Evolutionary conservation across 2,797 vertebrate genomes (phyloP), one percentile per base, ranked within the genome.

Genomic region (Hippoglossus hippoglossus): DNA sequence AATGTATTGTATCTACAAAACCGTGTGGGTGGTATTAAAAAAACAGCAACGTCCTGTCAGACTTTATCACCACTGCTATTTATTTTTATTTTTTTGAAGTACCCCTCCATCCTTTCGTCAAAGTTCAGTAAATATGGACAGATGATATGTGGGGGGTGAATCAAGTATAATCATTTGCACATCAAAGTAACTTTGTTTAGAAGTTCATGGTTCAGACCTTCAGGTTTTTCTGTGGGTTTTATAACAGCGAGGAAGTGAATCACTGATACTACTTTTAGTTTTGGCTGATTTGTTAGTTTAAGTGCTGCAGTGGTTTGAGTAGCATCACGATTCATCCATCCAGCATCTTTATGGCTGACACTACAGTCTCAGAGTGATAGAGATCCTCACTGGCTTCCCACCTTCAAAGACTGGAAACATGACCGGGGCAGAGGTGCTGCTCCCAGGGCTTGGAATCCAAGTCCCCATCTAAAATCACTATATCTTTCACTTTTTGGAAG

Each of bases 21-120:
- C n/a, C 52, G 70, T 64, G 85, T 85, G 86, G 86, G 75, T 61
- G 71, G 75, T 57, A 53, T 74, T 64, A 77, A 60, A 77, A 71
- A 79, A 82, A 77, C 66, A 73, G 60, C 52, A 69, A 67, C 55
- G 63, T 75, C 34, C 52, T 79, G 75, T 75, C 82, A 85, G 58
- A 63, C 68, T 68, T 61, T 24, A 67, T 68, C 51, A 68, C 60
- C 70, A 71, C 44, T 46, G 15, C 44, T 46, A 3, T 46, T 46
- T 34, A 49, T 1, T 49, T 25, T 49, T 64, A 1, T 75, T 76
- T 76, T 50, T 51, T 67, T 70, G 26, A 79, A 74, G 65, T 63
- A 50, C 28, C 68, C 74, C 61, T 75, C 71, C 70, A 52, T 83
- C 55, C 57, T 76, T 73, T 77, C 34, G 67, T 52, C 54, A 63